These are phyloP conservation scores for Shinisaurus crocodilurus DNA, from an alignment of 2,113 vertebrate genomes.

Conservation along the genomic window DNA sequence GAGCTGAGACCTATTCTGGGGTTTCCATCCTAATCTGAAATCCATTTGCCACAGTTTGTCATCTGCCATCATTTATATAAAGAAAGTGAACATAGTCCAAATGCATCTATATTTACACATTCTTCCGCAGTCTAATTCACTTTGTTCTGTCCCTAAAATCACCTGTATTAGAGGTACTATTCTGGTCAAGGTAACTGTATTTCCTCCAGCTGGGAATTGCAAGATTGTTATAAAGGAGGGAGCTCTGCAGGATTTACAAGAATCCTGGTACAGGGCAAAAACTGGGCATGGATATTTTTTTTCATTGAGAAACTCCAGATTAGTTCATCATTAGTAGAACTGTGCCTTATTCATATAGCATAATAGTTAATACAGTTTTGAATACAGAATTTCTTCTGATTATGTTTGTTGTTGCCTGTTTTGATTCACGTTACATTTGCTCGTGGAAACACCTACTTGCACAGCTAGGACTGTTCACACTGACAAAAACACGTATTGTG, in stretches of 20 bases:
- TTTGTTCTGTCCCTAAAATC: background rate
- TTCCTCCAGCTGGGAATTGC: background rate
- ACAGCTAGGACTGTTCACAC: background rate
- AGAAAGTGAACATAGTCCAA: background rate
- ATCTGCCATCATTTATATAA: background rate
- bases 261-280: background rate
- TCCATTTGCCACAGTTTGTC: background rate
- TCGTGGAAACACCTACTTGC: background rate
- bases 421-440: background rate
- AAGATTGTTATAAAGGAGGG: background rate
- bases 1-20: background rate
- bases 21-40: background rate
- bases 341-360: background rate
- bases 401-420: background rate
- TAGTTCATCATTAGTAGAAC: too few species aligned
- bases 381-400: background rate
- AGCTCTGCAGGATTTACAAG: background rate
- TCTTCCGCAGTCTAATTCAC: background rate
- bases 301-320: background rate
- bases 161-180: background rate
- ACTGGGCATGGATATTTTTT: background rate
- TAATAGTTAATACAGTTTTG: background rate
- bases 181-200: background rate
- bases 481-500: background rate
- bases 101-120: background rate